Evolutionary conservation across 2,113 vertebrate genomes (phyloP).

Genomic region (Brienomyrus brachyistius): DNA sequence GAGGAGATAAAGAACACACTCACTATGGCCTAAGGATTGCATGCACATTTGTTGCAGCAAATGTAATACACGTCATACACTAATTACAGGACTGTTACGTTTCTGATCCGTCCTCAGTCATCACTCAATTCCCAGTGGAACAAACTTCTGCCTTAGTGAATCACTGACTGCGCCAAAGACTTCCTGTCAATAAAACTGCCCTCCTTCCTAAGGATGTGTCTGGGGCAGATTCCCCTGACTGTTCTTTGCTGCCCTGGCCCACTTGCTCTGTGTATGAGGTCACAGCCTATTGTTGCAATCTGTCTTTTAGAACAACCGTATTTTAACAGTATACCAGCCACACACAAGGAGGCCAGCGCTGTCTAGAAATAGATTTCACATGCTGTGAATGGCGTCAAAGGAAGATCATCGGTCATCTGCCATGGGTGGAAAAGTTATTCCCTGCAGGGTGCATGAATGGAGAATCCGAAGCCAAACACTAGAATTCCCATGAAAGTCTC

Average conservation of each 20-base stretch:
- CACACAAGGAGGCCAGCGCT: background rate
- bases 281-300: background rate
- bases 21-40: background rate
- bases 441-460: background rate
- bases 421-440: background rate
- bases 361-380: background rate
- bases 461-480: background rate
- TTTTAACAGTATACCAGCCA: background rate
- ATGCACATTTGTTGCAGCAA: background rate
- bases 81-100: background rate
- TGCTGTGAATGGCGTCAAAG: background rate
- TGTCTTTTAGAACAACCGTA: background rate
- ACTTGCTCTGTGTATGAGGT: background rate
- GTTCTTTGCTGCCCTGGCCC: background rate
- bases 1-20: background rate
- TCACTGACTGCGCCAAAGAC: background rate
- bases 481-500: background rate
- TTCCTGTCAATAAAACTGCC: background rate
- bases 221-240: background rate
- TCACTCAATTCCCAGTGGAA: background rate
- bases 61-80: background rate
- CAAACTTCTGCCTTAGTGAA: background rate
- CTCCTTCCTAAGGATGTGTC: background rate
- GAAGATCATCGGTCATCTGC: background rate
- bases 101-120: background rate